These are phyloP conservation scores for Tribolium freemani DNA, from an alignment of 2,888 invertebrate species.

Conservation along the genomic window DNA sequence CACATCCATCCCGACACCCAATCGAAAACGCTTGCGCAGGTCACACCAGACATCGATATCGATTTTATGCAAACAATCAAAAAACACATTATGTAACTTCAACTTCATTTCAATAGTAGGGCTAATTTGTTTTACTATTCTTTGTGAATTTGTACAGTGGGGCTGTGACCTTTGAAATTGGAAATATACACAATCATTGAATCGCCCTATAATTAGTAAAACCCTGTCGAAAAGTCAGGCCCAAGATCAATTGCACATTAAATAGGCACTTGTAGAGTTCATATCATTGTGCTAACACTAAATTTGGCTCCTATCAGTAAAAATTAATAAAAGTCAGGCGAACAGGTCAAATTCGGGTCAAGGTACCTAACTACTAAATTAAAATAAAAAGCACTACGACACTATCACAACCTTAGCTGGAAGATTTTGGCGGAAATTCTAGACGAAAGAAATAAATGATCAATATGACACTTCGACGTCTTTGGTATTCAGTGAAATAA, in stretches of 20 bases:
- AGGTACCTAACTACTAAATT: slow-evolving; percentile 36
- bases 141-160: slow-evolving; percentile 63
- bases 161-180: slow-evolving; percentile 57
- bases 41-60: slow-evolving; percentile 51
- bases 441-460: slow-evolving; percentile 51
- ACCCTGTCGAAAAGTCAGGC: slow-evolving; percentile 68
- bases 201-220: slow-evolving; percentile 57
- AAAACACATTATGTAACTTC: slow-evolving; percentile 59
- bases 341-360: slow-evolving; percentile 37
- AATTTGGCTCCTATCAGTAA: slow-evolving; percentile 34
- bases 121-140: slow-evolving; percentile 58
- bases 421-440: slow-evolving; percentile 66
- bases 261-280: slow-evolving; percentile 65
- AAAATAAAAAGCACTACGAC: slow-evolving; percentile 58
- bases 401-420: slow-evolving; percentile 69
- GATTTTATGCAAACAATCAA: slow-evolving; percentile 59
- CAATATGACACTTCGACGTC: slow-evolving; percentile 65
- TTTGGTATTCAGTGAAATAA: slow-evolving; percentile 65
- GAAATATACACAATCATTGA: slow-evolving; percentile 54
- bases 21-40: slow-evolving; percentile 45
- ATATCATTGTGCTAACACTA: slow-evolving; percentile 58
- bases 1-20: not conserved
- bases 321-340: not conserved
- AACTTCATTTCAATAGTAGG: slow-evolving; percentile 57
- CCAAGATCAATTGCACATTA: slow-evolving; percentile 68